phyloP scores from a whole-genome alignment of 2,113 vertebrate species.

The Lagopus muta region DNA sequence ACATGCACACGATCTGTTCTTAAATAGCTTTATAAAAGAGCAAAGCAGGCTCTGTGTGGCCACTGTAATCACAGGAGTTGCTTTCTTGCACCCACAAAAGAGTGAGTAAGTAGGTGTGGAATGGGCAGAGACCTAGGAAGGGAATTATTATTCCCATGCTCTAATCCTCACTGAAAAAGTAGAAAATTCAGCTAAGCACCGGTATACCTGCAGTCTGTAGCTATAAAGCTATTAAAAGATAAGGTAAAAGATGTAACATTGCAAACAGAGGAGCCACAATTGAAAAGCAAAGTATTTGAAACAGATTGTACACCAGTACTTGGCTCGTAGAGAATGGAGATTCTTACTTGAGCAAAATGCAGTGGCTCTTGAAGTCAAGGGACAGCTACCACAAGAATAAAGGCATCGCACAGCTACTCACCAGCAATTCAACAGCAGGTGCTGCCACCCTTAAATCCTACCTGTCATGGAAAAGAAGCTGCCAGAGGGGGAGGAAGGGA shows the following conservation, averaged over 20 bases:
- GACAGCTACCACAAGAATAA: background rate
- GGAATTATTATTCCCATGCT: background rate
- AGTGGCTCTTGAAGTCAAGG: background rate
- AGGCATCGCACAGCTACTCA: background rate
- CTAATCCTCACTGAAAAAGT: background rate
- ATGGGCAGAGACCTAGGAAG: background rate
- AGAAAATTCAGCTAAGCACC: background rate
- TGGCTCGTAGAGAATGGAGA: background rate
- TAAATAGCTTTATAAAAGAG: background rate
- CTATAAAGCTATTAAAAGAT: background rate
- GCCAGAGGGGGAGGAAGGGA: background rate
- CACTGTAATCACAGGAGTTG: background rate
- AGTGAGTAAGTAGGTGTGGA: background rate
- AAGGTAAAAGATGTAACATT: background rate
- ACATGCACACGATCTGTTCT: fast-evolving
- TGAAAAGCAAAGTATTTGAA: background rate
- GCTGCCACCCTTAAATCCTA: background rate
- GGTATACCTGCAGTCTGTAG: background rate
- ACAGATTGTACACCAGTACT: background rate
- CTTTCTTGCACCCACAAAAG: background rate
- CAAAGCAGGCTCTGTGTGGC: background rate
- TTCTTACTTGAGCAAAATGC: background rate
- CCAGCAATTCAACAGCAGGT: background rate
- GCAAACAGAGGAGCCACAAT: background rate
- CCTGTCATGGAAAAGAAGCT: background rate